phyloP scores from a whole-genome alignment of 2,888 invertebrate species.

The Pandemis cinnamomeana region DNA sequence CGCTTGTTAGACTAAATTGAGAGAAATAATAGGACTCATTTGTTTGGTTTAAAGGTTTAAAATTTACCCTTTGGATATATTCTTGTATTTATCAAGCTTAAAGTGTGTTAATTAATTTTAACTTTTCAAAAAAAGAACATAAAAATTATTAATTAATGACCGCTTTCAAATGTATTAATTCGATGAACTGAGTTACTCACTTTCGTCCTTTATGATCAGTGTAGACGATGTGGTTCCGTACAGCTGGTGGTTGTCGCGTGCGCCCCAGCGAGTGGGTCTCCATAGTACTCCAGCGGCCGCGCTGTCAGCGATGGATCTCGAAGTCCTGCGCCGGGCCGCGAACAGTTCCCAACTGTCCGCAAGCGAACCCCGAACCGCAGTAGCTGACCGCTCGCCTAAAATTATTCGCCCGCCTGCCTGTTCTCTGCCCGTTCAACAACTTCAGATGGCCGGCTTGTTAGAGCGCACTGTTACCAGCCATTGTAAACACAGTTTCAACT shows the following conservation, averaged over 20 bases:
- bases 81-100: conserved; percentile 62
- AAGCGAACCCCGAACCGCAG: conserved; percentile 41
- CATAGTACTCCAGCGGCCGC: conserved; percentile 56
- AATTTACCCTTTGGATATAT: conserved; percentile 63
- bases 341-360: conserved; percentile 66
- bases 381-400: conserved; percentile 61
- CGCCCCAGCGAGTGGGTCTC: conserved; percentile 71
- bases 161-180: neutral
- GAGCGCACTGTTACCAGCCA: conserved; percentile 70
- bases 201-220: conserved; percentile 82
- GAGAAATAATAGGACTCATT: conserved; percentile 83
- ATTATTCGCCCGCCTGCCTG: conserved; percentile 60
- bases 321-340: conserved; percentile 43
- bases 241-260: conserved; percentile 68
- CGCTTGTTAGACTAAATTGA: conserved; percentile 83
- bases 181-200: conserved; percentile 63
- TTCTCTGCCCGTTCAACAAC: conserved; percentile 56
- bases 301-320: conserved; percentile 49
- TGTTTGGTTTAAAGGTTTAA: conserved; percentile 79
- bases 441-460: conserved; percentile 79
- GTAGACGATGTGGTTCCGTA: conserved; percentile 81
- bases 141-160: neutral
- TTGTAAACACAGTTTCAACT: conserved; percentile 77
- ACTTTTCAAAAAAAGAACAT: neutral
- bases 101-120: conserved; percentile 21